Evolutionary conservation across 1,140 invertebrate species (phyloP), one percentile per base, ranked within the genome.

Genomic region (Ips nitidus): DNA sequence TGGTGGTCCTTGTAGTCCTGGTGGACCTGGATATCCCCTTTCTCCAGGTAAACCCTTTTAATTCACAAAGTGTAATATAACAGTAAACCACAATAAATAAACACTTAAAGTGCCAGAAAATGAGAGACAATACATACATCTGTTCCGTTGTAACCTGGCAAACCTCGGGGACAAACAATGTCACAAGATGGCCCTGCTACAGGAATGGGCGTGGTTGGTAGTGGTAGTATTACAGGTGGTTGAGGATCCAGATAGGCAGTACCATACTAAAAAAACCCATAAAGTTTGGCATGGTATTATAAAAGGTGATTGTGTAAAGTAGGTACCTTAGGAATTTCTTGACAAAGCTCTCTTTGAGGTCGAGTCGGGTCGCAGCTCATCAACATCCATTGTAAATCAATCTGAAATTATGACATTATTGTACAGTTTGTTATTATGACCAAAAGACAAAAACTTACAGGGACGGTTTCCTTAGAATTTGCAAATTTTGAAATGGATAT

Each of bases 321-420:
- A 3, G 45, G 45, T 64, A 70, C 68, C 37, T 6, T 85, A 55
- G 87, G 88, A 47, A 92, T 75, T 80, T 92, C 91, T 63, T 85
- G 83, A 76, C 91, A 93, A n/a, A 80, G 85, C 76, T 91, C 89
- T 74, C 88, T 81, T 71, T 88, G 84, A 5, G 89, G 87, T 75
- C 85, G 83, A 1, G 86, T 85, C n/a, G 90, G 88, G 80, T 93
- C 90, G 79, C 91, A 93, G 74, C 87, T 89, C 72, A 93, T 81
- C 6, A 90, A 84, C 88, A 92, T 89, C 90, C 89, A 92, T 84
- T 93, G 91, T 41, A 93, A 79, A 76, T 93, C 91, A 75, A 92
- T 86, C 90, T 91, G 76, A 64, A 50, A 2, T 50, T 50, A 45
- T 45, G 22, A 2, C 3, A 50, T 50, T 1, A 50, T 50, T 50